Evolutionary conservation across 2,113 vertebrate genomes (phyloP), one percentile per base, ranked within the genome.

Genomic region (human (Homo sapiens)): DNA sequence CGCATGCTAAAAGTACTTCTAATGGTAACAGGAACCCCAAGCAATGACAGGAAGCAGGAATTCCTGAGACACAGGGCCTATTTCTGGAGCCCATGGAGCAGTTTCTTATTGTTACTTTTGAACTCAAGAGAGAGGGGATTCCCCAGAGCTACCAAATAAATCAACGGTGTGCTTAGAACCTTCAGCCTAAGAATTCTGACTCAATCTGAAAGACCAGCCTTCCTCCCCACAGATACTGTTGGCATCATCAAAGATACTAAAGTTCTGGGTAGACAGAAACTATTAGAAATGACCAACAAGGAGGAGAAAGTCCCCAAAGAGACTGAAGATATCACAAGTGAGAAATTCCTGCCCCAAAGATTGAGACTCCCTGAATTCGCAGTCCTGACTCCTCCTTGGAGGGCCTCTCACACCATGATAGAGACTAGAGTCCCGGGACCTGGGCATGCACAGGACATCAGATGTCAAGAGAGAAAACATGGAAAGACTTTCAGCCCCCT

Each of bases 41-140:
- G 86, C 92, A 97, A 97, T 84, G 88, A 84, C 93, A 93, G 97
- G 97, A 98, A 97, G 96, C 96, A 98, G 94, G 93, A 97, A 93
- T 94, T 98, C 95, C 95, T 93, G 96, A 96, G 79, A 76, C 64
- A 94, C 55, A 55, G 23, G 32, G 52, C 61, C 72, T 92, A 92
- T 85, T 97, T 97, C 83, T 94, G 90, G 86, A 89, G 64, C 40
- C 13, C 73, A 16, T 1, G 48, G 75, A 80, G 75, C 38, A 82
- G 20, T 38, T 83, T 81, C 89, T 97, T 64, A 38, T 27, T 8
- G 50, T 82, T 97, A 61, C 89, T 95, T 96, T 83, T 95, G 30
- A 95, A 94, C n/a, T 68, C 52, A 68, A 95, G 48, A 50, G 48
- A 88, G 68, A 92, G 97, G 96, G 96, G 82, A 90, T 57, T 94